Evolutionary conservation across 2,888 invertebrate species (phyloP).

Genomic region (Chrysotoxum bicinctum): DNA sequence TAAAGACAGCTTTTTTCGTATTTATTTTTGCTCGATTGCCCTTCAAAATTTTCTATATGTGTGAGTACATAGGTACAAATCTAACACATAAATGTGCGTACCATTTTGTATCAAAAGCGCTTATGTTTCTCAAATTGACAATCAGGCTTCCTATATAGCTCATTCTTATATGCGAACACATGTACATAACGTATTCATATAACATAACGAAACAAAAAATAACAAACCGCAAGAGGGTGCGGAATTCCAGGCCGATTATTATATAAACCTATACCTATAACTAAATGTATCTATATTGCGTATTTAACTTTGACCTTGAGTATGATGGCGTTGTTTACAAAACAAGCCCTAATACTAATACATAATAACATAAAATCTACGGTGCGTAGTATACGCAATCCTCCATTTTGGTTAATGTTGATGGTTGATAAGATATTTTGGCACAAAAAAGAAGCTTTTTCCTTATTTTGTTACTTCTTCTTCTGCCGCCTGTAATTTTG

Average conservation of each 20-base stretch:
- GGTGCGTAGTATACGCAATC: conserved; percentile 33
- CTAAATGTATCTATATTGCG: not conserved
- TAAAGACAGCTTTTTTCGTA: not conserved
- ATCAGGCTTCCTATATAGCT: conserved; percentile 24
- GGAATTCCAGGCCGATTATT: not conserved
- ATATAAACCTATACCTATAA: not conserved
- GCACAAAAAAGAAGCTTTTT: conserved; percentile 2
- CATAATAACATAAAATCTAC: conserved; percentile 17
- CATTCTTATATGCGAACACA: not conserved
- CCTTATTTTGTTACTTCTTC: not conserved
- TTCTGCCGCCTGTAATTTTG: not conserved
- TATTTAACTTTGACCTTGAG: conserved; percentile 64
- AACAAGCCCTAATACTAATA: conserved; percentile 59
- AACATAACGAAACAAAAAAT: not conserved
- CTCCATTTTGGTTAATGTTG: conserved; percentile 9
- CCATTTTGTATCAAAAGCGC: not conserved
- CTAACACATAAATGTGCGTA: conserved; percentile 4
- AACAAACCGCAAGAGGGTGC: conserved; percentile 18
- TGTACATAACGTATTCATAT: not conserved
- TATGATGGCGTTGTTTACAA: conserved; percentile 56
- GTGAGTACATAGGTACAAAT: not conserved
- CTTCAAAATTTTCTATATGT: conserved; percentile 5
- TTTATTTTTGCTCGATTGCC: conserved; percentile 21
- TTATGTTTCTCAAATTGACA: conserved; percentile 13
- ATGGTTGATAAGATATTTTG: conserved; percentile 31